Evolutionary conservation across 1,140 invertebrate genomes (phyloP).

Genomic region (Drosophila nannoptera): DNA sequence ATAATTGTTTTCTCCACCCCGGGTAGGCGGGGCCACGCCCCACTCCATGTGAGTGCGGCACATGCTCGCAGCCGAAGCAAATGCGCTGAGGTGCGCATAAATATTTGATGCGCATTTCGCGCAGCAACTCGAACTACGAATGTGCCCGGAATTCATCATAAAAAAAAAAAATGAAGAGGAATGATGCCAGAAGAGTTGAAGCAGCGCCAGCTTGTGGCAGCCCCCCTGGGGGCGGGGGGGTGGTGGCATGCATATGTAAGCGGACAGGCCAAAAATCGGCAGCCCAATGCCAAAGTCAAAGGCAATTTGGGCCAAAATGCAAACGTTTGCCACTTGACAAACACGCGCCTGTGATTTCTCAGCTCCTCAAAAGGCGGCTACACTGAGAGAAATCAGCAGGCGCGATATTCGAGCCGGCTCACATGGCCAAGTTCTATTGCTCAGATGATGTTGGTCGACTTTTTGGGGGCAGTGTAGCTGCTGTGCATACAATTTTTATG

Average conservation of each 20-base stretch:
- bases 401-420: no score
- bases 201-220: conserved; percentile 1
- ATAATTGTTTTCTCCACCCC: conserved; percentile 26
- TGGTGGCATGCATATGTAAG: conserved; percentile 74
- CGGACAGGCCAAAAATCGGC: conserved; percentile 7
- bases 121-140: conserved; percentile 42
- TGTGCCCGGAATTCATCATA: conserved; percentile 75
- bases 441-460: background rate
- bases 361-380: conserved; percentile 1
- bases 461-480: conserved; percentile 10
- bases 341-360: conserved; percentile 71
- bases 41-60: background rate
- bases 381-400: conserved; percentile 6
- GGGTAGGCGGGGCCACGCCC: conserved; percentile 40
- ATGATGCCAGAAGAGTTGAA: conserved; percentile 6
- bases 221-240: conserved; percentile 28
- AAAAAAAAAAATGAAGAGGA: conserved; percentile 17
- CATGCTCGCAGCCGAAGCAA: conserved; percentile 4
- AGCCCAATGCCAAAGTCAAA: conserved; percentile 50
- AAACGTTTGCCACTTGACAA: conserved; percentile 78
- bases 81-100: conserved; percentile 71
- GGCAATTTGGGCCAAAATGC: conserved; percentile 71
- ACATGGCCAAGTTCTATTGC: no score
- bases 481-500: conserved; percentile 75
- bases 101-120: conserved; percentile 62